Base-by-base conservation (phyloP, 2,113 vertebrate genomes). In the Myrmecophaga tridactyla region DNA sequence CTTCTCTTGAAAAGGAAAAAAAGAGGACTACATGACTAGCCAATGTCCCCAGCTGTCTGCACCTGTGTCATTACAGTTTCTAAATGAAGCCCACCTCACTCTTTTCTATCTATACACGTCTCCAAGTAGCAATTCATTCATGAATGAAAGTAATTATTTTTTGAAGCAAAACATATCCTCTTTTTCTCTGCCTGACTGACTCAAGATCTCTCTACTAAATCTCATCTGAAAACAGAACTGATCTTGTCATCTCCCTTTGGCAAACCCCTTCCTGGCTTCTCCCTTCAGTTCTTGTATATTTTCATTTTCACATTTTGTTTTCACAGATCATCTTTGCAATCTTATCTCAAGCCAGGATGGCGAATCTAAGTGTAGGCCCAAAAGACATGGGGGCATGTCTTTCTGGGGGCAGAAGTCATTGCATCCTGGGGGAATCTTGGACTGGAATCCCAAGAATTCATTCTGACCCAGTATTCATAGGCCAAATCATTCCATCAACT, bases 101-200 rank as follows among this genome's bases (percentile, higher is more conserved):
- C 20, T 58, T 86, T 78, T 63, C 69, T 36, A 72, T 63, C 63
- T 27, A 15, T 12, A 76, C 10, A 34, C 3, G 1, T 72, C 80
- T 93, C 75, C 60, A 51, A 95, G 89, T 53, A 92, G 81, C 92
- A 90, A 46, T 92, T 95, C 97, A 93, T 94, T 97, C 95, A 97
- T 95, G 93, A 97, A 95, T 96, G 94, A 97, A 96, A 96, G 96
- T 94, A 97, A 96, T 97, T 94, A 93, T 96, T 96, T 97, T 92
- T 94, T 14, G 20, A 94, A 93, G 94, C 94, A 96, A 96, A 95
- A 94, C 95, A 95, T 97, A 97, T 97, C 96, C 86, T 96, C 65
- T 77, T 96, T 96, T 80, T 63, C 76, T 88, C 83, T 96, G 93
- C 84, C 77, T 93, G 80, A 89, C 75, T 81, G 75, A 89, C 18